Percentiles rank a stretch among this genome's conserved stretches.
phyloP scores from a whole-genome alignment of 2,888 invertebrate genomes.

The Sarcophaga rosellei region DNA sequence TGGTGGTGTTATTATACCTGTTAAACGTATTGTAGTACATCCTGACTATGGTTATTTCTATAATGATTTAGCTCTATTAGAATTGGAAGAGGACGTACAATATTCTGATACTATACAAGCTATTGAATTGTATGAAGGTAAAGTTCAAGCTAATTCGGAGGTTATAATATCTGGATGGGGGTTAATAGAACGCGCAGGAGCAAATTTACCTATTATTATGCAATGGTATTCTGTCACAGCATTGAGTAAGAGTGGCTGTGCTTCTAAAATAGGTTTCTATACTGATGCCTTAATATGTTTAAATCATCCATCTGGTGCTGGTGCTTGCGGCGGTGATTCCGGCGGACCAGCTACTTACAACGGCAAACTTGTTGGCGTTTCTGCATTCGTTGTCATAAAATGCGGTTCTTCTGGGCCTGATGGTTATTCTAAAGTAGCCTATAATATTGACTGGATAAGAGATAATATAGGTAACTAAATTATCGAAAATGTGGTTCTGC shows the following conservation, averaged over 20 bases:
- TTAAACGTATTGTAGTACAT: constrained; percentile 71
- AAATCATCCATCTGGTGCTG: constrained; percentile 55
- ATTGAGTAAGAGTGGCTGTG: constrained; percentile 59
- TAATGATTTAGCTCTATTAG: constrained; percentile 72
- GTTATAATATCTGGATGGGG: constrained; percentile 75
- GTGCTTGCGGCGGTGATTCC: constrained; percentile 74
- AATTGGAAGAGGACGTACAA: constrained; percentile 68
- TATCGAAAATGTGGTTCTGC: neutral
- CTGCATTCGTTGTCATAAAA: constrained; percentile 73
- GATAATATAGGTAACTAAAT: constrained; percentile 36
- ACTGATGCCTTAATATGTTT: constrained; percentile 66
- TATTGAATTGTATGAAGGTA: constrained; percentile 63
- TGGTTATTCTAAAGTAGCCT: constrained; percentile 73
- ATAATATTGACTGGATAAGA: constrained; percentile 70
- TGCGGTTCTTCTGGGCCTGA: constrained; percentile 73
- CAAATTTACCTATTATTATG: constrained; percentile 60
- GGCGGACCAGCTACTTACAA: constrained; percentile 74
- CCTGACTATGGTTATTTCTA: constrained; percentile 65
- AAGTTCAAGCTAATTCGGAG: constrained; percentile 69
- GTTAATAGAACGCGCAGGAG: constrained; percentile 58
- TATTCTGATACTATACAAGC: constrained; percentile 69
- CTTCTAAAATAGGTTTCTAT: constrained; percentile 48
- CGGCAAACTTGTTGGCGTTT: constrained; percentile 74
- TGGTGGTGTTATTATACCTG: constrained; percentile 72
- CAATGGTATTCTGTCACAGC: constrained; percentile 57